Conservation (phyloP, 2,113 vertebrate genomes). For the Scolopax mira region DNA sequence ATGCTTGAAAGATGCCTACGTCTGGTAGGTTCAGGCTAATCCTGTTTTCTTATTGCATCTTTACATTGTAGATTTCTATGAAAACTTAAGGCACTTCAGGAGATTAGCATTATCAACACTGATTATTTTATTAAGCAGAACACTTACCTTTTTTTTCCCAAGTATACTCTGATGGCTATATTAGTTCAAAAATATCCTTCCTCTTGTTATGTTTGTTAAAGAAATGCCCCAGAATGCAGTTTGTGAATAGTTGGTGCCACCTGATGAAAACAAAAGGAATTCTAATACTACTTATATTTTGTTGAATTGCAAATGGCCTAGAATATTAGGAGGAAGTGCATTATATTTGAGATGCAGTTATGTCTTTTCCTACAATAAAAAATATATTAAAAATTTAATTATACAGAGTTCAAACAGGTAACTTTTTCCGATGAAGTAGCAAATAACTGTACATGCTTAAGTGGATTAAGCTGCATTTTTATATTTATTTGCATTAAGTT, state of each 20-base stretch:
- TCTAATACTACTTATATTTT: not conserved
- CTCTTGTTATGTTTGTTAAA: not conserved
- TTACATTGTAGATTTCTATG: not conserved
- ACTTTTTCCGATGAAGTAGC: not conserved
- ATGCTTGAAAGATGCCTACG: not conserved
- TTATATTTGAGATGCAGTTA: not conserved
- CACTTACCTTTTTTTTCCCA: not conserved
- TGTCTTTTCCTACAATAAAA: not conserved
- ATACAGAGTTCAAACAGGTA: not conserved
- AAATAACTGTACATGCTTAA: not conserved
- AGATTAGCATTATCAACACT: not conserved
- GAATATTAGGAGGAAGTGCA: not conserved
- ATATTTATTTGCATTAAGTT: not conserved
- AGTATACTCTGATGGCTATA: not conserved
- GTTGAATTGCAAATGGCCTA: not conserved
- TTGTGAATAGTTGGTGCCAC: conserved; percentile 20
- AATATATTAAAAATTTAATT: not conserved
- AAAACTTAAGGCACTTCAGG: not conserved
- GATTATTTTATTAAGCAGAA: not conserved
- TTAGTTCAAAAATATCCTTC: not conserved
- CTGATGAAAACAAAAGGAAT: conserved; percentile 20
- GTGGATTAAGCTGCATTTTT: not conserved
- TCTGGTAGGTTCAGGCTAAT: not conserved
- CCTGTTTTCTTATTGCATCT: not conserved
- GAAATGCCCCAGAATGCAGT: not conserved